Percentiles rank a stretch among this genome's conserved stretches.
These are phyloP conservation scores for Drosophila trapezifrons DNA, from an alignment of 1,140 invertebrate species.

Conservation along the genomic window DNA sequence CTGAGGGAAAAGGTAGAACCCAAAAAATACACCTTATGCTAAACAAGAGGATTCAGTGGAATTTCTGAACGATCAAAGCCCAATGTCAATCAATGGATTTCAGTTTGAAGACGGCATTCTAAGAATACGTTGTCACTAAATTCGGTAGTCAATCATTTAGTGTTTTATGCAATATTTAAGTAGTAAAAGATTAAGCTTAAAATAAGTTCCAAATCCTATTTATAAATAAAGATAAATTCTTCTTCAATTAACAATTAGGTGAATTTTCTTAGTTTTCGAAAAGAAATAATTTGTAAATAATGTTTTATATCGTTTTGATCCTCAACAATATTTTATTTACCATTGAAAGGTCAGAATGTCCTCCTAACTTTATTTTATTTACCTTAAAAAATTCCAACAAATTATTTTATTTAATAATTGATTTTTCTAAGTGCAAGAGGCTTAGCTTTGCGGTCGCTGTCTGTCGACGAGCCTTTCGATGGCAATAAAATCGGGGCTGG, in stretches of 20 bases:
- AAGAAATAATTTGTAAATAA: no score
- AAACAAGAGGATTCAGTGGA: background rate
- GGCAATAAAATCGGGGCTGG: conserved; percentile 62
- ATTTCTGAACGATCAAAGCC: background rate
- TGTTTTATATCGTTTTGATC: no score
- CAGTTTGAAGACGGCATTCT: background rate
- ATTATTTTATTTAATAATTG: background rate
- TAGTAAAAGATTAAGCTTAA: background rate
- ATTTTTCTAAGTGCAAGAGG: conserved; percentile 45
- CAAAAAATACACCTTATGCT: background rate
- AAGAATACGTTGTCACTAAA: no score
- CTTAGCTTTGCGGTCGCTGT: conserved; percentile 70
- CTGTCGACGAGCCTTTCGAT: conserved; percentile 65
- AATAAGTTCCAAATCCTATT: no score
- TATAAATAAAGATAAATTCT: no score
- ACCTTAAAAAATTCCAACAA: background rate
- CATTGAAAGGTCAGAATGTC: no score
- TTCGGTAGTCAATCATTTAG: background rate
- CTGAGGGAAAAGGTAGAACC: conserved; percentile 16
- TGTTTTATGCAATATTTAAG: no score
- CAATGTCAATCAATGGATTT: background rate
- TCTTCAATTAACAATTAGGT: no score
- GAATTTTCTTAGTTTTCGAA: no score
- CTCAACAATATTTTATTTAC: no score
- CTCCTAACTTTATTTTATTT: background rate